Conservation (phyloP, 2,113 vertebrate genomes). For the Pseudorhombus dupliciocellatus region DNA sequence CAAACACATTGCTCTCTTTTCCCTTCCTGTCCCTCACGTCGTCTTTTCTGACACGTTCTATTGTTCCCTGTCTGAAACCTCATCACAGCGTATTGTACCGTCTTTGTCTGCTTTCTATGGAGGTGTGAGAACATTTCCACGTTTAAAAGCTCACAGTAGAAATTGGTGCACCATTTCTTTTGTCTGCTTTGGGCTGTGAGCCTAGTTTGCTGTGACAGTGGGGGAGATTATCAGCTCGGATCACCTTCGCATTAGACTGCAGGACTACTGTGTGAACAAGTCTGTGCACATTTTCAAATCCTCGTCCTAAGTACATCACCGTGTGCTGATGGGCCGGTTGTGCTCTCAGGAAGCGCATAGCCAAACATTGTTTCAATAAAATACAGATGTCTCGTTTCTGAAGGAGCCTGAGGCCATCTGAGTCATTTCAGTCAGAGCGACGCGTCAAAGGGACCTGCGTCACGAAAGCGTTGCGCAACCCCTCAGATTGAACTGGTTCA, state of each 20-base stretch:
- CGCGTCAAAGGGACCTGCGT: background rate
- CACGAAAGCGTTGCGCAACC: constrained; percentile 40
- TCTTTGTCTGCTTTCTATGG: constrained; percentile 61
- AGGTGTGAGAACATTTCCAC: constrained; percentile 63
- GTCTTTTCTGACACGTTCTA: constrained; percentile 44
- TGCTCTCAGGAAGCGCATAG: background rate
- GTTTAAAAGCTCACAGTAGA: constrained; percentile 41
- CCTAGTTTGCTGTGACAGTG: background rate
- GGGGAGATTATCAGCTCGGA: constrained; percentile 10
- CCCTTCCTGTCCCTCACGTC: constrained; percentile 20
- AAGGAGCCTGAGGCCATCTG: constrained; percentile 16
- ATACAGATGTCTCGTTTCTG: constrained; percentile 1
- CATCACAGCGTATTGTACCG: constrained; percentile 53
- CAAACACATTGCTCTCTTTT: constrained; percentile 15
- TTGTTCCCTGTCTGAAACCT: constrained; percentile 68
- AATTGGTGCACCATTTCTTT: constrained; percentile 44
- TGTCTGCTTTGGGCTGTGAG: background rate
- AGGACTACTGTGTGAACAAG: constrained; percentile 2
- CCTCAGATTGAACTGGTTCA: background rate
- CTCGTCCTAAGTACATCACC: background rate
- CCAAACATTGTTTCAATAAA: background rate
- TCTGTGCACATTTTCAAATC: background rate
- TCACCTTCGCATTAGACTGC: background rate
- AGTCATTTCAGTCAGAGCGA: constrained; percentile 32
- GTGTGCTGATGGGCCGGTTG: background rate